Conservation (phyloP, 2,113 vertebrate species). For the Podarcis cretensis region DNA sequence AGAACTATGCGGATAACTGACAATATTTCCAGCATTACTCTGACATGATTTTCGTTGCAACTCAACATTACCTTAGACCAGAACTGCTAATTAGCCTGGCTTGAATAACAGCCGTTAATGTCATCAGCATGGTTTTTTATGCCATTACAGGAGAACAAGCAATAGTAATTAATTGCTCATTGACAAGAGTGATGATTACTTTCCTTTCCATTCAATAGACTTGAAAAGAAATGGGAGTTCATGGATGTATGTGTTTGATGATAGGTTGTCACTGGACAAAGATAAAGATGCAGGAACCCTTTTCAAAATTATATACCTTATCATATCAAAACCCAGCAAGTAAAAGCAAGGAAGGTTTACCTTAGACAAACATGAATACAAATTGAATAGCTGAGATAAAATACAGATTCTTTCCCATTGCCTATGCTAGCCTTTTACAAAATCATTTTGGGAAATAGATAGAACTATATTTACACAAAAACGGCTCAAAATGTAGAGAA, state of each 20-base stretch:
- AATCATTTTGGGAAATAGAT: slow-evolving; percentile 7
- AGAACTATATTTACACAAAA: slow-evolving; percentile 23
- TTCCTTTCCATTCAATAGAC: slow-evolving; percentile 19
- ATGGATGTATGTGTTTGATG: slow-evolving; percentile 29
- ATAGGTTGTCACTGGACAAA: slow-evolving; percentile 43
- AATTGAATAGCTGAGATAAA: not conserved
- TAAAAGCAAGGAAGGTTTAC: slow-evolving; percentile 11
- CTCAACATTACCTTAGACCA: slow-evolving; percentile 2
- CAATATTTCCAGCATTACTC: slow-evolving; percentile 39
- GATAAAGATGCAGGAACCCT: not conserved
- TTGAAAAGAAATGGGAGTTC: slow-evolving; percentile 17
- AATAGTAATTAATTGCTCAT: slow-evolving; percentile 5
- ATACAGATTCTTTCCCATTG: slow-evolving; percentile 17
- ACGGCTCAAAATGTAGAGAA: not conserved
- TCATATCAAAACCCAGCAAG: not conserved
- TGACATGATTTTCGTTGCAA: slow-evolving; percentile 40
- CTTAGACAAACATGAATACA: slow-evolving; percentile 33
- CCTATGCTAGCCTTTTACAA: slow-evolving; percentile 37
- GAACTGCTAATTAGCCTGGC: slow-evolving; percentile 3
- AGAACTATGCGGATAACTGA: slow-evolving; percentile 49
- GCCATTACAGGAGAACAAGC: slow-evolving; percentile 28
- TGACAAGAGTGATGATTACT: slow-evolving; percentile 30
- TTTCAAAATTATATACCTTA: slow-evolving; percentile 26
- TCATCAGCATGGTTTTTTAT: not conserved
- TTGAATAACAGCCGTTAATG: slow-evolving; percentile 28